Conservation (phyloP, 92 coral and sea anemone species). For the Parazoanthus darwini region DNA sequence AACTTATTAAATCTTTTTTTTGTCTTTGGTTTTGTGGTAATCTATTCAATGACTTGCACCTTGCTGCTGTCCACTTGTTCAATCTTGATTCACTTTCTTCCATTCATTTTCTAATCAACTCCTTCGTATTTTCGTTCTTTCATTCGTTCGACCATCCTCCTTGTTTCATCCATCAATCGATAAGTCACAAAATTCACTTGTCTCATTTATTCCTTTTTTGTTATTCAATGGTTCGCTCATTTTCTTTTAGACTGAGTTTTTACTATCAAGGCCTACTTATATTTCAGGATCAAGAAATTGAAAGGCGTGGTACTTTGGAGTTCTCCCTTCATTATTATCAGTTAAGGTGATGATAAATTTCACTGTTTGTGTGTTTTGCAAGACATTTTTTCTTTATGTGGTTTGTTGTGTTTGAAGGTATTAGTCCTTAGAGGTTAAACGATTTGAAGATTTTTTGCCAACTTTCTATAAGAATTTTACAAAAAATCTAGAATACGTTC, state of each 20-base stretch:
- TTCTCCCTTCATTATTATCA: constrained; percentile 82
- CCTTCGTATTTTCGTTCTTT: neutral
- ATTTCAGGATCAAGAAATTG: constrained; percentile 81
- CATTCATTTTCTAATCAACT: neutral
- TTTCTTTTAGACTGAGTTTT: neutral
- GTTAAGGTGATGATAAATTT: constrained; percentile 45
- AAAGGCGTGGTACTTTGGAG: constrained; percentile 78
- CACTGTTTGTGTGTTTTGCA: neutral
- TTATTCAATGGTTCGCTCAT: too few relatives aligned
- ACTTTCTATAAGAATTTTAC: too few relatives aligned
- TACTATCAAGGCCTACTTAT: neutral
- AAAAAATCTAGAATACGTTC: too few relatives aligned
- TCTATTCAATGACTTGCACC: too few relatives aligned
- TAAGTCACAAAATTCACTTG: too few relatives aligned
- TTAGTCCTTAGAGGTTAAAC: neutral
- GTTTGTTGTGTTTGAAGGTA: too few relatives aligned
- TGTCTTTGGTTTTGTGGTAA: too few relatives aligned
- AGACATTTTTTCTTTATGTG: too few relatives aligned
- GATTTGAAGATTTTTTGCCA: too few relatives aligned
- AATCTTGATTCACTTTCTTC: neutral
- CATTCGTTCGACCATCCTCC: neutral
- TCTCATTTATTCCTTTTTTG: neutral
- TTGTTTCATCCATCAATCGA: too few relatives aligned
- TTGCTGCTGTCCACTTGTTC: neutral
- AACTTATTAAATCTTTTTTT: neutral